Evolutionary conservation across 2,113 vertebrate genomes (phyloP).

Genomic region (Syngnathoides biaculeatus): DNA sequence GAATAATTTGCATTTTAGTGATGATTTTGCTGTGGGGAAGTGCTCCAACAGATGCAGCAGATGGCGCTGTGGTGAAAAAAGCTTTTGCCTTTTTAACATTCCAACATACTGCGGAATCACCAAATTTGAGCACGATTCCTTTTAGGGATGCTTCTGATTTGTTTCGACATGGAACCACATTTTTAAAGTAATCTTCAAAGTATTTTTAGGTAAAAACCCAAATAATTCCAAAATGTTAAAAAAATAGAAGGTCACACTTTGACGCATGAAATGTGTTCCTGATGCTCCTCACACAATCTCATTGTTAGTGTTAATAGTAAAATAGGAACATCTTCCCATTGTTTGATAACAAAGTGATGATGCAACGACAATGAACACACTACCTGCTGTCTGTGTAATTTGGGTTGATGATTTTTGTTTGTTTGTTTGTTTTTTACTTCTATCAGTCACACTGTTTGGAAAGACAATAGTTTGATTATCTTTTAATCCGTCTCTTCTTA

Average conservation of each 20-base stretch:
- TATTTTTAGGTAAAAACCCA: not conserved
- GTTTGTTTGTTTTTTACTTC: not conserved
- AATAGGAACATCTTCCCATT: too few relatives aligned
- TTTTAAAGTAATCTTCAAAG: not conserved
- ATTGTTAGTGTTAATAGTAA: too few relatives aligned
- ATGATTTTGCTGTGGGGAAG: not conserved
- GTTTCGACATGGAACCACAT: not conserved
- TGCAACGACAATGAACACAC: not conserved
- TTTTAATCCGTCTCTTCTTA: slow-evolving; percentile 35
- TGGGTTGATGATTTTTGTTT: not conserved
- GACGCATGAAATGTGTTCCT: too few relatives aligned
- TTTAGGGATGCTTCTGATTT: not conserved
- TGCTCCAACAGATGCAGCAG: not conserved
- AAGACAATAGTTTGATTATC: slow-evolving; percentile 20
- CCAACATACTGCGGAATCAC: not conserved
- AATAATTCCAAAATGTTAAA: too few relatives aligned
- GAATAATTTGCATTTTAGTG: not conserved
- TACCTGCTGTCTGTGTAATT: not conserved
- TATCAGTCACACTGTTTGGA: slow-evolving; percentile 2
- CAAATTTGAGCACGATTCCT: not conserved
- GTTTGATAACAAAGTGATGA: too few relatives aligned
- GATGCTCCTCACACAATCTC: too few relatives aligned
- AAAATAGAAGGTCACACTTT: too few relatives aligned
- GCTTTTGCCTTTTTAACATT: not conserved
- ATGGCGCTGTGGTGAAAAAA: not conserved